A percentile compares a stretch with the other conserved stretches of the same genome.
phyloP scores from a whole-genome alignment of 2,113 vertebrate genomes.

The Pelodiscus sinensis region DNA sequence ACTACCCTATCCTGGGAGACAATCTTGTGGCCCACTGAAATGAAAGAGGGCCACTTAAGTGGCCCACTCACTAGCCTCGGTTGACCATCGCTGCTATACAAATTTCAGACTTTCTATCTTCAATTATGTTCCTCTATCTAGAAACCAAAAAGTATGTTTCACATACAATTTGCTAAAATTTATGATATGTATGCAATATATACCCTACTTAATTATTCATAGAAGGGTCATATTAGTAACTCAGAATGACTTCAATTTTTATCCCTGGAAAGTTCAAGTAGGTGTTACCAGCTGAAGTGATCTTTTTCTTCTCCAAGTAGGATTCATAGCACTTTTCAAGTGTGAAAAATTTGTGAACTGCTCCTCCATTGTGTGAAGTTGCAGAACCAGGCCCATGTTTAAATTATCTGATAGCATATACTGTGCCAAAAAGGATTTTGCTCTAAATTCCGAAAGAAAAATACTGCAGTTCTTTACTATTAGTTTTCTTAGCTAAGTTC shows the following conservation, averaged over 20 bases:
- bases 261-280: not conserved
- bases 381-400: not conserved
- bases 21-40: too few species aligned
- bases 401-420: not conserved
- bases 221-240: not conserved
- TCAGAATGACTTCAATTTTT: not conserved
- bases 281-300: not conserved
- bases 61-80: too few species aligned
- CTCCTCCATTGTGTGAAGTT: not conserved
- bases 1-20: too few species aligned
- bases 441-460: not conserved
- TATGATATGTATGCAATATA: not conserved
- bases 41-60: too few species aligned
- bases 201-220: not conserved
- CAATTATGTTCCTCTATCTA: not conserved
- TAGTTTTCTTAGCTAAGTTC: too few species aligned
- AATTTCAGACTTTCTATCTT: not conserved
- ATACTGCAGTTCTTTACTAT: not conserved
- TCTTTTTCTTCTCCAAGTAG: not conserved
- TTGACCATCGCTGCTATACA: not conserved
- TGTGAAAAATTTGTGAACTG: not conserved
- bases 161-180: not conserved
- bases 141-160: not conserved
- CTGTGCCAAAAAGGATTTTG: not conserved
- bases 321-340: not conserved